Conservation (phyloP, 2,888 invertebrate genomes). For the Andricus curvator region DNA sequence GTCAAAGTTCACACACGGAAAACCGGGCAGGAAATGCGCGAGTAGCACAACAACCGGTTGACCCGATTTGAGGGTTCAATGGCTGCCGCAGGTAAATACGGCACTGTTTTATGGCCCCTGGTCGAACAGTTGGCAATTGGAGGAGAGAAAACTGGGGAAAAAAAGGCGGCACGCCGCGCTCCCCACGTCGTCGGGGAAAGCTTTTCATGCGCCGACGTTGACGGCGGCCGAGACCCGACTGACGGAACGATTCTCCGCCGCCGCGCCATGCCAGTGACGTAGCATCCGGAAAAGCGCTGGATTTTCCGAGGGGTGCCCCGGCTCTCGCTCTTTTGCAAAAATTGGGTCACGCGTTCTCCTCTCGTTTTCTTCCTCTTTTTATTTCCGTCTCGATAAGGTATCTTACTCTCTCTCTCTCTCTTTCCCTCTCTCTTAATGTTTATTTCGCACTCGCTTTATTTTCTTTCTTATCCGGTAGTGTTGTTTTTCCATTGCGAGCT, state of each 20-base stretch:
- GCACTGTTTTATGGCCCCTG: constrained; percentile 12
- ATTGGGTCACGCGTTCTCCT: constrained; percentile 62
- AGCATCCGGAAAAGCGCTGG: constrained; percentile 72
- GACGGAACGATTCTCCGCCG: constrained; percentile 72
- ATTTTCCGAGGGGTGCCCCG: constrained; percentile 57
- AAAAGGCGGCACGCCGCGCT: constrained; percentile 47
- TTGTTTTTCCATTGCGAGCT: constrained; percentile 15
- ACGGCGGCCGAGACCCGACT: constrained; percentile 77
- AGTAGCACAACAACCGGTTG: constrained; percentile 25
- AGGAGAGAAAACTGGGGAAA: constrained; percentile 13
- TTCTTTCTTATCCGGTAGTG: background rate
- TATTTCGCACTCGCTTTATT: constrained; percentile 6
- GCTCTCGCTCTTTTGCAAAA: constrained; percentile 60
- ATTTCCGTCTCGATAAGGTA: no score
- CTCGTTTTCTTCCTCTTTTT: constrained; percentile 8
- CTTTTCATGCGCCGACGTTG: constrained; percentile 71
- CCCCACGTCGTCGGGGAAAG: constrained; percentile 39
- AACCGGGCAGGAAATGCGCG: constrained; percentile 4
- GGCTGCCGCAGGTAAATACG: constrained; percentile 29
- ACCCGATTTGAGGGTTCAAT: constrained; percentile 37
- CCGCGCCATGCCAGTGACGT: constrained; percentile 73
- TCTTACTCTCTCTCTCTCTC: background rate
- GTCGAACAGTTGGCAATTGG: constrained; percentile 9
- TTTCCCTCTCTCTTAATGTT: constrained; percentile 19
- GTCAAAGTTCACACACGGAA: constrained; percentile 55